These are phyloP conservation scores for Drosophila paracracens DNA, from an alignment of 2,888 invertebrate genomes.

Conservation along the genomic window DNA sequence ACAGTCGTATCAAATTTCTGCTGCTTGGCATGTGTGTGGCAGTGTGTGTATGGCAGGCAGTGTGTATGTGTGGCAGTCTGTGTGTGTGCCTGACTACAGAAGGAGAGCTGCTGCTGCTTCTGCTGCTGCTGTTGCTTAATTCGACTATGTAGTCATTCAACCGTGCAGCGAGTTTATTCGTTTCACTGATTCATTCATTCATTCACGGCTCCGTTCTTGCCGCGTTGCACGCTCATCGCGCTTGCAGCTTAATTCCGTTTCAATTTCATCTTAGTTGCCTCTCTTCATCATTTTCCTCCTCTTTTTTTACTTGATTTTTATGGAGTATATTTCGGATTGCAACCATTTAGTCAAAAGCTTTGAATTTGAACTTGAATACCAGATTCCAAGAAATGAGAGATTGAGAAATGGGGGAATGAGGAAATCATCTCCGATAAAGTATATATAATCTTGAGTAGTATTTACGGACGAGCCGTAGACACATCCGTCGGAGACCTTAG, in stretches of 20 bases:
- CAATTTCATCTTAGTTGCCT: slow-evolving; percentile 37
- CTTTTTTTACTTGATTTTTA: slow-evolving; percentile 12
- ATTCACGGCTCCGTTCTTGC: slow-evolving; percentile 56
- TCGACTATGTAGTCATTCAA: slow-evolving; percentile 74
- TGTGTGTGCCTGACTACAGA: not conserved
- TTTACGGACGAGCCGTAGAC: not conserved
- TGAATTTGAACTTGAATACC: not conserved
- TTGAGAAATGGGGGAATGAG: not conserved
- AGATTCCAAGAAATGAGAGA: not conserved
- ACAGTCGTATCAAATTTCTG: slow-evolving; percentile 49
- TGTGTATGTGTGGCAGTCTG: not conserved
- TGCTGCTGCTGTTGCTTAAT: slow-evolving; percentile 53
- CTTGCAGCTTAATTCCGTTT: slow-evolving; percentile 64
- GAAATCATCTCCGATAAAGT: not conserved
- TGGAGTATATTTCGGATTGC: slow-evolving; percentile 27
- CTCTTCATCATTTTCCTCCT: slow-evolving; percentile 4
- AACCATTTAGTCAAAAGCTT: slow-evolving; percentile 9
- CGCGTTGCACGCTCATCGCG: slow-evolving; percentile 49
- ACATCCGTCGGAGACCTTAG: not conserved
- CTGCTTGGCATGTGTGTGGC: slow-evolving; percentile 3
- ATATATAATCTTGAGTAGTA: not conserved
- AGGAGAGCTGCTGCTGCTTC: slow-evolving; percentile 11
- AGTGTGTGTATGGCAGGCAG: slow-evolving; percentile 1
- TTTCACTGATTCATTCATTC: slow-evolving; percentile 75
- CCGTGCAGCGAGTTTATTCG: slow-evolving; percentile 75